Conservation (phyloP, 2,888 invertebrate species). For the Aelia acuminata region DNA sequence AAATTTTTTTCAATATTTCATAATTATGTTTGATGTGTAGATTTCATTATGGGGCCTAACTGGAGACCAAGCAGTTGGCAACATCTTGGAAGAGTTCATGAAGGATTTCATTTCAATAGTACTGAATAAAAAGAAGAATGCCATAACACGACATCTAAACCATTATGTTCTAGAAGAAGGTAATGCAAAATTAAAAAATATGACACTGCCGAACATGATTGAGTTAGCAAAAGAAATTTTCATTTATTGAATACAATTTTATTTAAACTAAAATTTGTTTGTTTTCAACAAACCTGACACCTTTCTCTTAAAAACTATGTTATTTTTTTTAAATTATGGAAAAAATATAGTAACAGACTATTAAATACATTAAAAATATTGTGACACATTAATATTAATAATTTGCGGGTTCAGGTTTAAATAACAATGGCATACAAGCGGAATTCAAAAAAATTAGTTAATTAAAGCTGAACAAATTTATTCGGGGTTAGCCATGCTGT, state of each 20-base stretch:
- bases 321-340: no score
- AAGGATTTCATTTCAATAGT: conserved; percentile 22
- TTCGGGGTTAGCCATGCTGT: no score
- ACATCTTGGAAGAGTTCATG: conserved; percentile 37
- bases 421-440: no score
- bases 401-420: no score
- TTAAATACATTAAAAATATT: no score
- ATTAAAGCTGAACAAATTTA: no score
- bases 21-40: conserved; percentile 7
- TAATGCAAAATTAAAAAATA: conserved; percentile 27
- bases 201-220: conserved; percentile 45
- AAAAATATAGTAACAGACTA: no score
- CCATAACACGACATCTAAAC: neutral
- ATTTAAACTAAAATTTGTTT: neutral
- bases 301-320: neutral
- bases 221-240: conserved; percentile 50
- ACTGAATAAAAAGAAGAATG: neutral
- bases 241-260: conserved; percentile 31
- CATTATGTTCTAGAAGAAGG: neutral
- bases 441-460: no score
- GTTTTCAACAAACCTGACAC: neutral
- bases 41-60: conserved; percentile 46
- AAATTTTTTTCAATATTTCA: no score
- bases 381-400: no score
- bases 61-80: conserved; percentile 32